Conservation (phyloP, 2,113 vertebrate genomes). For the Rafetus swinhoei region DNA sequence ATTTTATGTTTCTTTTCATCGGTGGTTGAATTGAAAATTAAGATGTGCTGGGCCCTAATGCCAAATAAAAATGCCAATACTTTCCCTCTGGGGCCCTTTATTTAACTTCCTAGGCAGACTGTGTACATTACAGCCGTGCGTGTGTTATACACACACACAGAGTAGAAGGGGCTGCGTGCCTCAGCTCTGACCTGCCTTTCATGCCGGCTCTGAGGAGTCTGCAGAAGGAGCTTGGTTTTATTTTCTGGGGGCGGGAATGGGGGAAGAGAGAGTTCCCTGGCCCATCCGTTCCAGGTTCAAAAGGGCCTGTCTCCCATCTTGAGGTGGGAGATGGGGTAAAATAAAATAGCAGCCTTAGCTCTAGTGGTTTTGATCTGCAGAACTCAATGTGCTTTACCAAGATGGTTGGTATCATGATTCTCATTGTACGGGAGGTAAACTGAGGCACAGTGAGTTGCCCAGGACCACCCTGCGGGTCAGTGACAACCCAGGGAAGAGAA, state of each 20-base stretch:
- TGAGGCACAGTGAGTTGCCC: not conserved
- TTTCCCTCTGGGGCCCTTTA: not conserved
- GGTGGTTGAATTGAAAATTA: not conserved
- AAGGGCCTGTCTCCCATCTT: rapidly evolving
- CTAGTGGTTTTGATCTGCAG: not conserved
- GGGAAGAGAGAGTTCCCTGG: not conserved
- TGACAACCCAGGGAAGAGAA: not conserved
- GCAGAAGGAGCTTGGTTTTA: not conserved
- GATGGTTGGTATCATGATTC: not conserved
- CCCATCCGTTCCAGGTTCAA: not conserved
- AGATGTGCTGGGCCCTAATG: not conserved
- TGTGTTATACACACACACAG: not conserved
- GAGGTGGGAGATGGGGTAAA: not conserved
- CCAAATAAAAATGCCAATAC: not conserved
- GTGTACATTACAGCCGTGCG: rapidly evolving
- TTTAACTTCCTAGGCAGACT: not conserved
- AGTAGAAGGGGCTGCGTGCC: not conserved
- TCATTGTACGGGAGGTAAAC: not conserved
- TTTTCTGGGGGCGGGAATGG: rapidly evolving
- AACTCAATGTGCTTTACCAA: not conserved
- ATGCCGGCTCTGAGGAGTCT: not conserved
- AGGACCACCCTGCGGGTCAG: not conserved
- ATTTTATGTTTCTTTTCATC: not conserved
- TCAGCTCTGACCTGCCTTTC: not conserved
- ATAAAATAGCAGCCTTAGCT: not conserved